These are phyloP conservation scores for Andrena camellia DNA, from an alignment of 2,888 invertebrate genomes.

Conservation along the genomic window DNA sequence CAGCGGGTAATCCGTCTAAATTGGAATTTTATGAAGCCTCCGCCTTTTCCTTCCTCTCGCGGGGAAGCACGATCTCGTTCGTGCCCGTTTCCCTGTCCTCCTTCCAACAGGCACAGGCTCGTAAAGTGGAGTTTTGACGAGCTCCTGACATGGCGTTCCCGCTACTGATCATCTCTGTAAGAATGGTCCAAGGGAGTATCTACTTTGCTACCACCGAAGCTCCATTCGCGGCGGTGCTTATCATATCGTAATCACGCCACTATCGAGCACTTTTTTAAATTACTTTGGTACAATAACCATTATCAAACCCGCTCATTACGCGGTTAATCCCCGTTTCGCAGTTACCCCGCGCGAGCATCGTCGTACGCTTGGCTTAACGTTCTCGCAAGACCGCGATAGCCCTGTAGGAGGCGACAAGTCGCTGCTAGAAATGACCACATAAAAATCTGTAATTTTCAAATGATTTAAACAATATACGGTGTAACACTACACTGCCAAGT, in stretches of 20 bases:
- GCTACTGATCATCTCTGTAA: not conserved
- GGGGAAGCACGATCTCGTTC: conserved; percentile 4
- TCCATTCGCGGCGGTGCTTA: conserved; percentile 10
- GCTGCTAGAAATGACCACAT: not conserved
- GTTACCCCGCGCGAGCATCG: conserved; percentile 13
- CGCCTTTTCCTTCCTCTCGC: conserved; percentile 27
- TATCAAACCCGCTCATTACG: conserved; percentile 31
- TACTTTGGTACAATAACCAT: conserved; percentile 26
- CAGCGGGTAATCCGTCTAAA: conserved; percentile 42
- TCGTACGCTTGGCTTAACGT: conserved; percentile 12
- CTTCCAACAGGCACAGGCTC: no score
- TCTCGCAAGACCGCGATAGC: not conserved
- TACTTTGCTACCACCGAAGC: not conserved
- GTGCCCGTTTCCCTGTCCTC: not conserved
- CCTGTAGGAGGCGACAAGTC: not conserved
- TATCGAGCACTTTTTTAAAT: conserved; percentile 31
- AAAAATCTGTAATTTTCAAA: no score
- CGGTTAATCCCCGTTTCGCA: conserved; percentile 31
- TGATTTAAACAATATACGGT: no score
- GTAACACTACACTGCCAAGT: no score
- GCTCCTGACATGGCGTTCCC: not conserved
- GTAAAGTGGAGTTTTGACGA: not conserved
- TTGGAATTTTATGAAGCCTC: conserved; percentile 70
- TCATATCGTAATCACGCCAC: not conserved
- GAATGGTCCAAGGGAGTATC: not conserved